Evolutionary conservation across 1,140 invertebrate genomes (phyloP).

Genomic region (Zaprionus nigranus): DNA sequence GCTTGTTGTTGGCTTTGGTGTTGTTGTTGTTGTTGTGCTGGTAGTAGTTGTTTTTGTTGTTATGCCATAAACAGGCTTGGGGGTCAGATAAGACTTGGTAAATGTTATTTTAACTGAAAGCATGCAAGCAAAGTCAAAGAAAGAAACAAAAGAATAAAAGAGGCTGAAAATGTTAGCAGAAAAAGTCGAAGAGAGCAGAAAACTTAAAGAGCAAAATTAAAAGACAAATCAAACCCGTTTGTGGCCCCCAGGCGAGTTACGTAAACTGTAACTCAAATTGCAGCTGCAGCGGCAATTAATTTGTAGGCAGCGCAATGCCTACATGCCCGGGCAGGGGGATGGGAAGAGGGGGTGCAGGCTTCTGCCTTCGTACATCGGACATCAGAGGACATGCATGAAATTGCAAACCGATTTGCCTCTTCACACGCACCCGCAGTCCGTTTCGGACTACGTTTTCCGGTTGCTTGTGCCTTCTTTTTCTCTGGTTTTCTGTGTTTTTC

Average conservation of each 20-base stretch:
- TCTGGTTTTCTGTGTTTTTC: background rate
- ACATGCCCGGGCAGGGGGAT: slow-evolving; percentile 2
- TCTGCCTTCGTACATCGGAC: background rate
- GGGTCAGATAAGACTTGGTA: slow-evolving; percentile 60
- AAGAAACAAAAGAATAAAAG: slow-evolving; percentile 19
- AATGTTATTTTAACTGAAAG: slow-evolving; percentile 76
- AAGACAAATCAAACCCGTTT: slow-evolving; percentile 43
- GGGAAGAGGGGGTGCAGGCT: no score
- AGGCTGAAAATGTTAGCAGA: slow-evolving; percentile 7
- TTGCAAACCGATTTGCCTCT: slow-evolving; percentile 56
- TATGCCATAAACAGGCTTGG: slow-evolving; percentile 52
- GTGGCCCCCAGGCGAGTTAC: slow-evolving; percentile 40
- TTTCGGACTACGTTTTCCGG: slow-evolving; percentile 11
- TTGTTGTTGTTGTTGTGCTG: slow-evolving; percentile 17
- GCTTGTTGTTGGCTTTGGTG: slow-evolving; percentile 46
- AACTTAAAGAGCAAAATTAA: slow-evolving; percentile 52
- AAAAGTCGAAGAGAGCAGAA: slow-evolving; percentile 25
- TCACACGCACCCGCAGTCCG: slow-evolving; percentile 31
- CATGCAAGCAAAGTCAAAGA: slow-evolving; percentile 55
- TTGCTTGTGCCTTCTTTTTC: background rate
- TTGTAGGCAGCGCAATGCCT: slow-evolving; percentile 53
- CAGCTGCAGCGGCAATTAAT: slow-evolving; percentile 65
- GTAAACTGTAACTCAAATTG: slow-evolving; percentile 45
- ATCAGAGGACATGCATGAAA: slow-evolving; percentile 70
- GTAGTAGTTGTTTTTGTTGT: slow-evolving; percentile 22